Conservation (phyloP, 2,113 vertebrate genomes). For the Saimiri boliviensis region DNA sequence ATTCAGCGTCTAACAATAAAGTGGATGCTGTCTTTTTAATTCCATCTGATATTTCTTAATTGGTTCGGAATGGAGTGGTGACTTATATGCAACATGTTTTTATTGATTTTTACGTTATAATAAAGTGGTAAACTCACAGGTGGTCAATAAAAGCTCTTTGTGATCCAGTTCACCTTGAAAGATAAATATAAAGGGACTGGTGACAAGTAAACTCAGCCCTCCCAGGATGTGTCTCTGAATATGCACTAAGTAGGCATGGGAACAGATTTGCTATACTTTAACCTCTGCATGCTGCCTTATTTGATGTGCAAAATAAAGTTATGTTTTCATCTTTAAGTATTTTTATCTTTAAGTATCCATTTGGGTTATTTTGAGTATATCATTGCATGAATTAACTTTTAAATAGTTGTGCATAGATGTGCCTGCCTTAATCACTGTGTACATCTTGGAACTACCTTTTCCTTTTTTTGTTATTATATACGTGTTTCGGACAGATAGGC, state of each 20-base stretch:
- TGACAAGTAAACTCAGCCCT: neutral
- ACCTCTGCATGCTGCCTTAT: neutral
- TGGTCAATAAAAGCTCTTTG: neutral
- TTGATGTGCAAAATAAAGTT: neutral
- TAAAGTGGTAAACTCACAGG: neutral
- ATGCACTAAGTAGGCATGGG: accelerated
- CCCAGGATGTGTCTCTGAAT: neutral
- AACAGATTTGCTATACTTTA: accelerated
- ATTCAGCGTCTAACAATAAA: neutral
- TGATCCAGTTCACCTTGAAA: neutral
- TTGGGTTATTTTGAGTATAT: neutral
- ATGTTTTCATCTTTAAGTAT: neutral
- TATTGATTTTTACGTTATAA: neutral
- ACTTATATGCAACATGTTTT: neutral
- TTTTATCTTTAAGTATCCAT: neutral
- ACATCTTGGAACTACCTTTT: neutral
- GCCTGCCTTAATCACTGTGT: neutral
- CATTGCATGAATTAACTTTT: neutral
- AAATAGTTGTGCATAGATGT: neutral
- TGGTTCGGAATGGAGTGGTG: neutral
- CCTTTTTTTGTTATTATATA: neutral
- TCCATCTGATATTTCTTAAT: neutral
- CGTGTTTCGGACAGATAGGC: neutral
- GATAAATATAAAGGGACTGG: neutral
- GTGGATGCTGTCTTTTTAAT: neutral